Base-by-base conservation (phyloP, 2,888 invertebrate genomes). In the Latrodectus elegans region DNA sequence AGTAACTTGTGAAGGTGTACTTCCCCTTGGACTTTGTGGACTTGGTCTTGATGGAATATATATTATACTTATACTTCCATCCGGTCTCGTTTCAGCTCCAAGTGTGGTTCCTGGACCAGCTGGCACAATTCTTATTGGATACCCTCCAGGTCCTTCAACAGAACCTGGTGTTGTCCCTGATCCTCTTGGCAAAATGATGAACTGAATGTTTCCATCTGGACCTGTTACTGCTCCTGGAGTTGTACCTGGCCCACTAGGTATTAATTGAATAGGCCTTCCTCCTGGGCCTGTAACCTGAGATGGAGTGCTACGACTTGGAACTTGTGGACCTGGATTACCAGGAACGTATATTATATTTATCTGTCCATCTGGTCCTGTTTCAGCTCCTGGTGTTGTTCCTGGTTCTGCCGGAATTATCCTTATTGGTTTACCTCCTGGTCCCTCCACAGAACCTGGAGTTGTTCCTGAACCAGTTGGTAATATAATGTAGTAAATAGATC, bases 31-130 rank as follows among this genome's bases (percentile, higher is more conserved):
- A 60, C 60, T 0, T 10, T 12, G 60, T 15, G 14, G 9, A n/a
- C 60, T 60, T 60, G 60, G 60, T 0, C n/a, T 0, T 60, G 6
- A 52, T 4, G 80, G 72, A 4, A 80, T 10, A 51, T 51, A 15
- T 11, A 81, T 22, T 52, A 22, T 81, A n/a, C 22, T 26, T 8
- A 65, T 51, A 49, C 64, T 65, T 9, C 80, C 80, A 65, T 72
- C 72, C 1, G 72, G 72, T 15, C 72, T 72, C 0, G 80, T 80
- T 12, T 64, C 49, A 2, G 72, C 52, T 51, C 80, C 80, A 0
- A 72, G 80, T 8, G 80, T 80, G 4, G 64, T 71, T 1, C 79
- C 79, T 15, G 79, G 79, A 4, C 79, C 79, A 17, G 71, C 71
- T 0, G 71, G 60, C 6, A 49, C 79, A 14, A 80, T 72, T 9